Conservation (phyloP, 2,888 invertebrate genomes). For the Endomychus coccineus region DNA sequence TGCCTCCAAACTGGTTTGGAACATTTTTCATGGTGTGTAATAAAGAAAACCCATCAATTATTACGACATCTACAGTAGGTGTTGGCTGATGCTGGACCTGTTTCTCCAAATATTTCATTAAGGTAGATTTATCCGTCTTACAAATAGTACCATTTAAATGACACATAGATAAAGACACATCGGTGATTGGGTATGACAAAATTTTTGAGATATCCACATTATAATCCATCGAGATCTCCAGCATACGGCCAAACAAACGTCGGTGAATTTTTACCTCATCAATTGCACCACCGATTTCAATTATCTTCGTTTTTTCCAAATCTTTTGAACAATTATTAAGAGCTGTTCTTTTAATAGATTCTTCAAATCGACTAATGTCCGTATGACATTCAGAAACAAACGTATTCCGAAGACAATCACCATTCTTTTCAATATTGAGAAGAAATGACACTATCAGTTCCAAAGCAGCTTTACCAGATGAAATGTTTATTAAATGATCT, state of each 20-base stretch:
- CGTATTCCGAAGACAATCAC: conserved; percentile 1
- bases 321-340: conserved; percentile 6
- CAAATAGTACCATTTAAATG: conserved; percentile 27
- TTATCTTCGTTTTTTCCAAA: conserved; percentile 8
- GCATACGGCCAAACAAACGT: conserved; percentile 28
- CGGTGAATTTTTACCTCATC: conserved; percentile 18
- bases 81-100: not conserved
- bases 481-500: conserved; percentile 23
- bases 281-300: conserved; percentile 1
- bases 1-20: conserved; percentile 22
- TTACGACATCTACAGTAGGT: conserved; percentile 20
- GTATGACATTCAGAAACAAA: conserved; percentile 6
- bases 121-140: conserved; percentile 24
- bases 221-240: conserved; percentile 19
- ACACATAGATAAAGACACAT: conserved; percentile 26
- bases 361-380: conserved; percentile 9
- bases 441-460: conserved; percentile 18
- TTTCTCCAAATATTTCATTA: conserved; percentile 14
- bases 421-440: conserved; percentile 19
- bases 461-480: conserved; percentile 22
- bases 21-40: conserved; percentile 27
- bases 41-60: conserved; percentile 32
- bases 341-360: conserved; percentile 8
- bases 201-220: conserved; percentile 8
- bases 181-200: conserved; percentile 9